These are phyloP conservation scores for Pandemis heparana DNA, from an alignment of 2,888 invertebrate species.

Conservation along the genomic window DNA sequence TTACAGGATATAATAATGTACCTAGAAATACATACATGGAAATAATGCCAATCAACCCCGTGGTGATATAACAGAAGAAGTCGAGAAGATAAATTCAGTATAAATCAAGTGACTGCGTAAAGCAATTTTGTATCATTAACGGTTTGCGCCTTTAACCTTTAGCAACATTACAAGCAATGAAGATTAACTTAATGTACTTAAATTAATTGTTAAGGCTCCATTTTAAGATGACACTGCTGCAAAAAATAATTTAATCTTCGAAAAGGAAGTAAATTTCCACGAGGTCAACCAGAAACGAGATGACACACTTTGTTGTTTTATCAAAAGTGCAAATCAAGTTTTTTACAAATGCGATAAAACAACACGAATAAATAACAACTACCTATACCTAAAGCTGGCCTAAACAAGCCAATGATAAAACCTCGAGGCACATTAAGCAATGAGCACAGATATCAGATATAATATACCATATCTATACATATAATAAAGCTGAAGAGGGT, in stretches of 20 bases:
- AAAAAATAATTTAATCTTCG: not conserved
- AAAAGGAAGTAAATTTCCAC: not conserved
- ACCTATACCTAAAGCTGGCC: too few relatives aligned
- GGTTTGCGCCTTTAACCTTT: not conserved
- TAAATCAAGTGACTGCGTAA: not conserved
- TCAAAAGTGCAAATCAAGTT: conserved; percentile 18
- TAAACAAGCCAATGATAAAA: too few relatives aligned
- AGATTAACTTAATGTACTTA: conserved; percentile 1
- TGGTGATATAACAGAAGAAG: conserved; percentile 10
- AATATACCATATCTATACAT: too few relatives aligned
- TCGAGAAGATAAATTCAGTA: not conserved
- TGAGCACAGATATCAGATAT: too few relatives aligned
- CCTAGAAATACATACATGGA: not conserved
- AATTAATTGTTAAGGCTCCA: not conserved
- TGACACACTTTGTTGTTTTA: not conserved
- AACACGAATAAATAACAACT: not conserved
- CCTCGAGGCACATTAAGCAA: too few relatives aligned
- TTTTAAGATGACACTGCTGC: not conserved
- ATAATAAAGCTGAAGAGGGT: too few relatives aligned
- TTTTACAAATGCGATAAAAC: not conserved
- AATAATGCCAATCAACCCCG: conserved; percentile 7
- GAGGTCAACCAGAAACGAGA: conserved; percentile 24
- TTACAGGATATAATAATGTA: conserved; percentile 27
- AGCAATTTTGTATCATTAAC: conserved; percentile 16
- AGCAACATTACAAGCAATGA: not conserved